Conservation (phyloP, 2,797 vertebrate species). For the Protonibea diacanthus region DNA sequence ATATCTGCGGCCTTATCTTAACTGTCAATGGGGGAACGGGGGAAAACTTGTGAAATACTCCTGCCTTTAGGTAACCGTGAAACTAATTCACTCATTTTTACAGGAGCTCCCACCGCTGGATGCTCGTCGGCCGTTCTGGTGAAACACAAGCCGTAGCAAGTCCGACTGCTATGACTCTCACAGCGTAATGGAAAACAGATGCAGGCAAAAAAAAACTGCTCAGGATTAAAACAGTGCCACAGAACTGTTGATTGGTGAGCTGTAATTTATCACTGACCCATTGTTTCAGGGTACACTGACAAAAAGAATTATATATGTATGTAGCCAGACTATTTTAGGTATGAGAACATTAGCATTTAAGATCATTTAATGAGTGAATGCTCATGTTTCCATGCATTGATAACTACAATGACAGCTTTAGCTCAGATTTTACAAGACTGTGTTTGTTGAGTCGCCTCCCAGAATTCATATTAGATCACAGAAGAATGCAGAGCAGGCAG, state of each 20-base stretch:
- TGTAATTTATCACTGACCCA: conserved; percentile 28
- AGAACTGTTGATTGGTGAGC: conserved; percentile 52
- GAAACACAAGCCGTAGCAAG: conserved; percentile 44
- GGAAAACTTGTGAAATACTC: background rate
- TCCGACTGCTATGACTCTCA: conserved; percentile 23
- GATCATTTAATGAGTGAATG: conserved; percentile 12
- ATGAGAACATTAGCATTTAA: background rate
- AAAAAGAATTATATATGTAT: conserved; percentile 2
- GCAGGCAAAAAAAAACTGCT: conserved; percentile 35
- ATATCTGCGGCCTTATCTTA: background rate
- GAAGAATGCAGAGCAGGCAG: background rate
- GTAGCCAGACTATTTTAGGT: too few relatives aligned
- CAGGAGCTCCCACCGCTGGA: conserved; percentile 42
- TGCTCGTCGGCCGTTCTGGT: conserved; percentile 17
- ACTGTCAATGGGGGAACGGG: conserved; percentile 9
- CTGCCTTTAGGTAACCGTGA: conserved; percentile 27
- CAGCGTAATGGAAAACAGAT: conserved; percentile 66
- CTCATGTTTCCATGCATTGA: conserved; percentile 33
- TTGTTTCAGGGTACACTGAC: conserved; percentile 3
- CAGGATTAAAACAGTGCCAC: conserved; percentile 51
- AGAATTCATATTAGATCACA: conserved; percentile 39
- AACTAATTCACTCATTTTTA: conserved; percentile 29
- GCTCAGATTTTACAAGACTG: conserved; percentile 45
- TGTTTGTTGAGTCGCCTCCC: conserved; percentile 37
- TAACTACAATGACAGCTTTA: conserved; percentile 46